Evolutionary conservation across 1,140 invertebrate genomes (phyloP), one percentile per base, ranked within the genome.

Genomic region (Limonius californicus): DNA sequence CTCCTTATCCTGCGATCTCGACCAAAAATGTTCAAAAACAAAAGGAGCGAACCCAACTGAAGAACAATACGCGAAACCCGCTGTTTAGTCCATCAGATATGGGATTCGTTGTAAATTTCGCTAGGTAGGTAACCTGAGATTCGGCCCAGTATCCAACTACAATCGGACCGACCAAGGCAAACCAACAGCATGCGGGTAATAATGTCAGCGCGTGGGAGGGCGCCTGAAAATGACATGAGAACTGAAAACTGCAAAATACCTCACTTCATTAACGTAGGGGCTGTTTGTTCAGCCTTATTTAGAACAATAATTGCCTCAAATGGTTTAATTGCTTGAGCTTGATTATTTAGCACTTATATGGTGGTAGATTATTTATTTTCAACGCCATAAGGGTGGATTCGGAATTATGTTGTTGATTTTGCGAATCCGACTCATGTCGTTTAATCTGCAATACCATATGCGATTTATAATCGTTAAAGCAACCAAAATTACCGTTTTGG

Each of bases 311-410:
- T 45, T 45, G 43, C 6, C n/a, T 45, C 15, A 45, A 45, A 18
- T 45, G 16, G 43, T 45, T 45, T 45, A 45, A 45, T 45, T 45
- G 43, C n/a, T n/a, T n/a, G n/a, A 14, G 43, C 43, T 45, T 45
- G 43, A 45, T 45, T 45, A 45, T 45, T 45, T 45, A 45, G 43
- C 43, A 45, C 43, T 45, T 45, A 45, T 45, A 45, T 45, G 43
- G 43, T 45, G 43, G 43, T 45, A n/a, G 43, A 45, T 45, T 45
- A 32, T 32, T 32, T 32, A 32, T 11, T 32, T 32, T 32, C 4
- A 32, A 7, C n/a, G 4, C 3, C 15, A 45, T 45, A 45, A 45
- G 43, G 43, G 43, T n/a, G 16, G 43, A 45, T 45, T 45, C 11
- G 27, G 11, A 32, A 32, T 32, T 32, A 32, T 32, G 4, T 32